Evolutionary conservation across 2,888 invertebrate genomes (phyloP).

Genomic region (Campopleginae sp.): DNA sequence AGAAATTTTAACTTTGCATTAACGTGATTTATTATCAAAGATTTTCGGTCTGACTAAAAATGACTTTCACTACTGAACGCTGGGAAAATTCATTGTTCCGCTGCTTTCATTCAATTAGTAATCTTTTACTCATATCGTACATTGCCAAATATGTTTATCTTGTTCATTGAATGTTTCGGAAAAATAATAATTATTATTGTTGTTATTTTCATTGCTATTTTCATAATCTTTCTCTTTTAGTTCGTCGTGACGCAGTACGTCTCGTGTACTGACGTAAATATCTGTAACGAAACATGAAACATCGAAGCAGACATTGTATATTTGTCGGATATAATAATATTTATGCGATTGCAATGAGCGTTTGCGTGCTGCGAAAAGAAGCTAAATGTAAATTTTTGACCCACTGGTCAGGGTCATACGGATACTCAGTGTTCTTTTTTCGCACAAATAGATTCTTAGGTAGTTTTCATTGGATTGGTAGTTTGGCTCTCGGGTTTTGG

Average conservation of each 20-base stretch:
- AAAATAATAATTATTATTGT: neutral
- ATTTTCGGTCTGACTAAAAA: conserved; percentile 34
- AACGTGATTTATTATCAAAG: neutral
- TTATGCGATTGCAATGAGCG: conserved; percentile 6
- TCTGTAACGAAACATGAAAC: neutral
- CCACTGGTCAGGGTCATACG: conserved; percentile 66
- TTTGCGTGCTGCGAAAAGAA: neutral
- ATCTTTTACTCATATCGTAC: neutral
- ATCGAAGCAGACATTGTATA: neutral
- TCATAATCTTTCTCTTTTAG: neutral
- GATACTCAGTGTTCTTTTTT: conserved; percentile 60
- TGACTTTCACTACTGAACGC: conserved; percentile 47
- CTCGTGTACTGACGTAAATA: neutral
- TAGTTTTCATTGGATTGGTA: conserved; percentile 60
- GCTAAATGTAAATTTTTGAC: conserved; percentile 62
- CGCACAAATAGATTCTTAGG: conserved; percentile 62
- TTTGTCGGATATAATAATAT: neutral
- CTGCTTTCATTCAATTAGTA: neutral
- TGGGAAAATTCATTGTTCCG: neutral
- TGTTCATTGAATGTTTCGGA: neutral
- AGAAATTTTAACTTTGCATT: neutral
- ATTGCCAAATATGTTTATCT: neutral
- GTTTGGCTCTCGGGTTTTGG: conserved; percentile 36
- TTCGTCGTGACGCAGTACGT: neutral
- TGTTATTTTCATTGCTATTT: neutral